Percentiles rank a stretch among this genome's conserved stretches.
phyloP scores from a whole-genome alignment of 92 coral and sea anemone genomes.

The Scolanthus callimorphus region DNA sequence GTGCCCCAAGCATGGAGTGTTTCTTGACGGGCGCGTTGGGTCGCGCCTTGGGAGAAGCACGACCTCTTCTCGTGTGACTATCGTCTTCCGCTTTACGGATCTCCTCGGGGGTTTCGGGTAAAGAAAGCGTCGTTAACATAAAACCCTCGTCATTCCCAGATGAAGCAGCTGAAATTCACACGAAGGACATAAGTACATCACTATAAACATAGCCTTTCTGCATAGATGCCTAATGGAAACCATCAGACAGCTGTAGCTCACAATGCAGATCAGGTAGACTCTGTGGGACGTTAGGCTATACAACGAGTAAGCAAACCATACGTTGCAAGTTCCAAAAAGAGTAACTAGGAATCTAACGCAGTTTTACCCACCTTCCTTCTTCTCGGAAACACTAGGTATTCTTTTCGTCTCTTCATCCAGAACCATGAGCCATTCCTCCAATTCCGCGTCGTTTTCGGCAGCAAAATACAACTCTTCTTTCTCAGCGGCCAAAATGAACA shows the following conservation, averaged over 20 bases:
- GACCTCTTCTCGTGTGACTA: neutral
- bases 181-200: too few relatives aligned
- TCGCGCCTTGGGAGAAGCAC: neutral
- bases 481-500: constrained; percentile 53
- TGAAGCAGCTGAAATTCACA: too few relatives aligned
- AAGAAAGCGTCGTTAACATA: constrained; percentile 16
- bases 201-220: too few relatives aligned
- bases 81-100: neutral
- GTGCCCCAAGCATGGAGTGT: constrained; percentile 52
- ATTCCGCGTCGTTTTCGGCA: constrained; percentile 89
- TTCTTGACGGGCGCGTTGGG: constrained; percentile 18
- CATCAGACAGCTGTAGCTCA: too few relatives aligned
- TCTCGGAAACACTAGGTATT: too few relatives aligned
- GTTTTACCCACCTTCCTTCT: neutral
- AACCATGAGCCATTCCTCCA: constrained; percentile 86
- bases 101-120: constrained; percentile 12
- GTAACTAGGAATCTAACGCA: too few relatives aligned
- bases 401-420: constrained; percentile 68
- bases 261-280: too few relatives aligned
- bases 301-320: too few relatives aligned
- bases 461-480: constrained; percentile 70
- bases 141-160: too few relatives aligned
- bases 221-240: too few relatives aligned
- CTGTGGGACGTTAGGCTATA: too few relatives aligned
- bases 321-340: too few relatives aligned